Percentiles rank a stretch among this genome's conserved stretches.
These are phyloP conservation scores for Phalanger gymnotis DNA, from an alignment of 2,797 vertebrate genomes.

Conservation along the genomic window DNA sequence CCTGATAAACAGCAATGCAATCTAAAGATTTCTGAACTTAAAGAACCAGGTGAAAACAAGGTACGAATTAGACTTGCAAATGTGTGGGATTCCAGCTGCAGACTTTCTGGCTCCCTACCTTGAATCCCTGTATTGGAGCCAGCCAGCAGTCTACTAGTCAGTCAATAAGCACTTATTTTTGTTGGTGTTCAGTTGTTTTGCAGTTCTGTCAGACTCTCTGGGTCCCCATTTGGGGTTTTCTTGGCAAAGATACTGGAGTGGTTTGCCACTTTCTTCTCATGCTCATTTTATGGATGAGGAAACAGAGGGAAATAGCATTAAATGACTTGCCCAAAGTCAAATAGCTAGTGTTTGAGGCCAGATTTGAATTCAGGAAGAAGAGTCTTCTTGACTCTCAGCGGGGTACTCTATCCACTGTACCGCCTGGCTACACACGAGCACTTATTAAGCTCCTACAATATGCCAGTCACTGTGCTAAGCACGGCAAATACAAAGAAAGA, in stretches of 20 bases:
- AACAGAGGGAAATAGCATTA: not conserved
- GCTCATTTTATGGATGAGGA: not conserved
- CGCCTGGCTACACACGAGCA: not conserved
- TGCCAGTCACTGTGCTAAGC: not conserved
- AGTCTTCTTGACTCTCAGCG: not conserved
- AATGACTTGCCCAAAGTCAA: not conserved
- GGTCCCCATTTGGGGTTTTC: not conserved
- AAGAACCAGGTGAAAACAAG: not conserved
- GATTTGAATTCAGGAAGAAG: not conserved
- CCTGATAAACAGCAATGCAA: not conserved
- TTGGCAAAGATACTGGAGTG: not conserved
- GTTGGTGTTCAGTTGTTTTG: not conserved
- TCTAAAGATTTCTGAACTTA: not conserved
- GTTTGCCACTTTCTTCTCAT: not conserved
- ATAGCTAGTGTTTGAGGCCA: not conserved
- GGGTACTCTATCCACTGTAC: not conserved
- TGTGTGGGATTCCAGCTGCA: not conserved
- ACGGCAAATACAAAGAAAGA: constrained; percentile 8
- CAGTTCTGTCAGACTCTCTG: not conserved
- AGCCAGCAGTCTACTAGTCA: not conserved
- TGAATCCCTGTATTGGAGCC: not conserved
- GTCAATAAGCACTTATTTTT: not conserved
- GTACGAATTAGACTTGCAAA: not conserved
- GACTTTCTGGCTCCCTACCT: not conserved
- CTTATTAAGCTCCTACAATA: constrained; percentile 19